Conservation (phyloP, 2,113 vertebrate genomes). For the Mesitornis unicolor region DNA sequence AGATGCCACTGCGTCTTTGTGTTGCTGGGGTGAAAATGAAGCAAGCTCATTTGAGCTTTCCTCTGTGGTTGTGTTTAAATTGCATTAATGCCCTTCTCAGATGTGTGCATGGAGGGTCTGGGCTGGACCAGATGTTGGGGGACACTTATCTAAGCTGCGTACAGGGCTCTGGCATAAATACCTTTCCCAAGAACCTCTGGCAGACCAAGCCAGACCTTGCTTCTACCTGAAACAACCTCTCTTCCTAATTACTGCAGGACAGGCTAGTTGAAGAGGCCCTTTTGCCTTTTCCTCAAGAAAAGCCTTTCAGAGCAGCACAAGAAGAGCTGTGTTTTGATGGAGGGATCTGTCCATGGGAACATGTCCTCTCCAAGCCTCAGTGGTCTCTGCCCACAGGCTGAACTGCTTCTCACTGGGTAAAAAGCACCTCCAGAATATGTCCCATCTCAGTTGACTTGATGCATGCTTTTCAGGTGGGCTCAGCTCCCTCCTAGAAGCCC, state of each 20-base stretch:
- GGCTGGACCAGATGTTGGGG: background rate
- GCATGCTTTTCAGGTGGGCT: background rate
- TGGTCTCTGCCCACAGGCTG: rapidly evolving
- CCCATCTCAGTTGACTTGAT: background rate
- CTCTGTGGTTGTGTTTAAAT: background rate
- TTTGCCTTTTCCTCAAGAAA: background rate
- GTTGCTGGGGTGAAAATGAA: background rate
- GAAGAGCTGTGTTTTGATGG: background rate
- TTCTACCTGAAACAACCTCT: background rate
- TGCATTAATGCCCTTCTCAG: background rate
- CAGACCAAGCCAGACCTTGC: background rate
- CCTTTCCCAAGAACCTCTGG: background rate
- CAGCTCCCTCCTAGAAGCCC: background rate
- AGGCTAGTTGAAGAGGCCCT: background rate
- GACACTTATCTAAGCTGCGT: background rate
- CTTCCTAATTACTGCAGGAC: background rate
- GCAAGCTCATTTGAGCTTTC: rapidly evolving
- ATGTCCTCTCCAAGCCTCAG: background rate
- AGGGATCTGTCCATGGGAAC: background rate
- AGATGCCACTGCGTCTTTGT: background rate
- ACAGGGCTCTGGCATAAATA: background rate
- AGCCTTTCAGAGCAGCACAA: background rate
- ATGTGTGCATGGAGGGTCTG: background rate
- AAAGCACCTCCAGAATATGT: background rate
- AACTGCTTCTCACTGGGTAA: background rate